Base-by-base conservation (phyloP, 92 coral and sea anemone species). In the Phymanthus crucifer region DNA sequence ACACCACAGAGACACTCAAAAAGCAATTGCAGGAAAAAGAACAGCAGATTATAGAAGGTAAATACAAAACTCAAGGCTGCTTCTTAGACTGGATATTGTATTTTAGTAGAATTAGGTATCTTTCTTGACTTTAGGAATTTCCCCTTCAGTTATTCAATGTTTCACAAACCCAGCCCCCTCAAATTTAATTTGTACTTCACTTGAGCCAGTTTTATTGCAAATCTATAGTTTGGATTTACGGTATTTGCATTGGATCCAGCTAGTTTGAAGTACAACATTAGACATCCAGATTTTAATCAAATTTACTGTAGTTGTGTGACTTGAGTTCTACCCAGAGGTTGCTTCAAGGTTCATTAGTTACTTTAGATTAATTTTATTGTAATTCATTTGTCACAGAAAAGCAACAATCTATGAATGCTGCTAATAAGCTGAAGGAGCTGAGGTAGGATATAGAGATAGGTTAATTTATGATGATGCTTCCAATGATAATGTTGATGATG, bases 1-100 rank as follows among this genome's bases (percentile, higher is more conserved):
- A 95, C 76, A 72, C 78, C 65, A 78, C 90, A 21, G 99, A 95
- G 29, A 26, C 89, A 0, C 76, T 95, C 23, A 87, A 81, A 58
- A 95, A 91, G 77, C 99, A 95, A 57, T 78, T 95, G 24, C 85
- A 79, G 46, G 99, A 95, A 54, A 95, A 95, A 70, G 97, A 95
- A 21, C 87, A 32, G 48, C 78, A 72, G 71, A 80, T 84, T 66
- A 66, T 80, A 37, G 98, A 95, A 87, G 99, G 98, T 94, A 70
- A 54, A 43, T 43, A 43, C 48, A 43, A 6, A 43, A 43, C 2
- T 43, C 48, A 43, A 43, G 0, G 13, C 16, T 43, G 48, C 0
- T 21, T 24, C n/a, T 14, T 24, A 54, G 27, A 54, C 27, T 21
- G 21, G 4, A 21, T 45, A 21, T 54, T 54, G 4, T 50, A 17